These are phyloP conservation scores for Fistularia commersonii DNA, from an alignment of 2,797 vertebrate genomes.

Conservation along the genomic window DNA sequence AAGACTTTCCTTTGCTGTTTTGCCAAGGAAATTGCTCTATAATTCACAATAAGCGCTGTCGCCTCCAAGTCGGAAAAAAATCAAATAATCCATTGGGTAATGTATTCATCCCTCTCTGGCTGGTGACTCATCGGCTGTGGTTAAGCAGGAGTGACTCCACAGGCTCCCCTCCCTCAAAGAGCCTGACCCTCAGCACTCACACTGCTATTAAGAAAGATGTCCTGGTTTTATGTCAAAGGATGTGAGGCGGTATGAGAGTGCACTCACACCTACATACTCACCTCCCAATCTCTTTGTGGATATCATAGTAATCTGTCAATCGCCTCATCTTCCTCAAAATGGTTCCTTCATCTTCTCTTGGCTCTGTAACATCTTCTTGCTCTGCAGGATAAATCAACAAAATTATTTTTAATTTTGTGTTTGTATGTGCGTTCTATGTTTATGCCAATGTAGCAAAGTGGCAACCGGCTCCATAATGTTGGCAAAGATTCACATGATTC, in stretches of 20 bases:
- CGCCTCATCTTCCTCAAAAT: constrained; percentile 80
- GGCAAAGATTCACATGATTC: no score
- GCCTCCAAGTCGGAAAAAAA: constrained; percentile 21
- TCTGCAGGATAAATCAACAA: constrained; percentile 47
- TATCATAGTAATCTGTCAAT: constrained; percentile 87
- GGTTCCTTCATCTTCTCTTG: constrained; percentile 80
- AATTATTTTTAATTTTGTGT: not conserved
- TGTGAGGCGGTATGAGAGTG: not conserved
- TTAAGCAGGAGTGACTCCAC: constrained; percentile 31
- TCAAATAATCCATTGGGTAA: constrained; percentile 36
- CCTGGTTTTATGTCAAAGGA: constrained; percentile 5
- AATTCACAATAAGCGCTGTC: constrained; percentile 19
- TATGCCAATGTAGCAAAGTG: constrained; percentile 17
- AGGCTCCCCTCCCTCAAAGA: constrained; percentile 1
- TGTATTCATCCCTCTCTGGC: constrained; percentile 26
- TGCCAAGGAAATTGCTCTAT: not conserved
- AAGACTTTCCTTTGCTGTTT: no score
- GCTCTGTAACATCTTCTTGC: constrained; percentile 64
- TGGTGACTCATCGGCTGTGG: constrained; percentile 49
- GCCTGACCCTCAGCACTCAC: constrained; percentile 13
- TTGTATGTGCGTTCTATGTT: constrained; percentile 12
- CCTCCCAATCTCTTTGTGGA: constrained; percentile 93
- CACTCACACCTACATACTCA: constrained; percentile 43
- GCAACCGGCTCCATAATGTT: constrained; percentile 38
- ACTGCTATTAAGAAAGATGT: constrained; percentile 12